Evolutionary conservation across 2,113 vertebrate genomes (phyloP), one percentile per base, ranked within the genome.

Genomic region (Lophura nycthemera): DNA sequence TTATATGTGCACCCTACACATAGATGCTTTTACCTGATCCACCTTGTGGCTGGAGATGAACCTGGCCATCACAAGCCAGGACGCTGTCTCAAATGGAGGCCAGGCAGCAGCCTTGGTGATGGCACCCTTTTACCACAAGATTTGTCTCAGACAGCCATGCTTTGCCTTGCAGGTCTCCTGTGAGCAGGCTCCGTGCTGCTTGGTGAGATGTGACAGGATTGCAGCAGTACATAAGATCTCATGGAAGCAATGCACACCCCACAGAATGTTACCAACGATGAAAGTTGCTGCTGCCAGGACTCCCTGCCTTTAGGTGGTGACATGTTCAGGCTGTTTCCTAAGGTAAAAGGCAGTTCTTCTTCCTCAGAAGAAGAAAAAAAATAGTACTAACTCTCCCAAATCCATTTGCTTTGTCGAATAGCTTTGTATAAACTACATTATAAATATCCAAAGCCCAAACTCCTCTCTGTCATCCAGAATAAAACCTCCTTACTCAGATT

Each of bases 351-450:
- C 72, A 86, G 57, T 78, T 65, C 61, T 86, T 60, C 82, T 91
- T 81, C 70, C 91, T 78, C 61, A 71, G 88, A 93, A 91, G 71
- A 90, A 56, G 25, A 45, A 81, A 89, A 50, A 88, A 86, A 86
- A 47, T 30, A 88, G 86, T 90, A 90, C 8, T 69, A 90, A 84
- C 89, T 94, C 74, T 80, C 47, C 63, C 86, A 86, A 75, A 90
- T 92, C 73, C 80, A 88, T 94, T 93, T 74, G 79, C 63, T 93
- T 38, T 89, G 66, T 96, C 89, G 94, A 90, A 89, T 12, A 85
- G 78, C 63, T 92, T 92, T 93, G 84, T 87, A 83, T 60, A 93
- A 88, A 24, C 75, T 60, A 77, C 0, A 0, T 50, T 88, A 96
- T 87, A 95, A 96, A 95, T 94, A 95, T 73, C 83, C 65, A 81